Base-by-base conservation (phyloP, 2,113 vertebrate species). In the Lathamus discolor region DNA sequence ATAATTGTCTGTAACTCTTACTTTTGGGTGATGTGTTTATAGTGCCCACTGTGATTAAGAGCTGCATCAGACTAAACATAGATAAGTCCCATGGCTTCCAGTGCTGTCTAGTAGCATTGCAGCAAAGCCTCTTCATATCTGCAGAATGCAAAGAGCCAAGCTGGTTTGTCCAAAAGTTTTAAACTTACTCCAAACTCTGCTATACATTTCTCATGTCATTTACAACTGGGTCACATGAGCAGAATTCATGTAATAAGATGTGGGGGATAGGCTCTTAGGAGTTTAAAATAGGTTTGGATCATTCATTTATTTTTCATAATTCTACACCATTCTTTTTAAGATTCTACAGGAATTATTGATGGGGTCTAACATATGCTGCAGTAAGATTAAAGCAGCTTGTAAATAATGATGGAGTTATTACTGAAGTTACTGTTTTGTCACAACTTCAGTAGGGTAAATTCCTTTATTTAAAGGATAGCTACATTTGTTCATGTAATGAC, bases 311-410 rank as follows among this genome's bases (percentile, higher is more conserved):
- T 73, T 96, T 88, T 54, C 43, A 57, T 55, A 63, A 49, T 91
- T 81, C 37, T 67, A 17, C 17, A 59, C 6, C 17, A 16, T 78
- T 74, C 7, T 43, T 81, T 35, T 67, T 63, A 63, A 63, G 22
- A 25, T 74, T 92, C 49, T 43, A 16, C 13, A 59, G 43, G 81
- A 94, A 78, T 84, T 92, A 78, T 70, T 89, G n/a, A 84, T 81
- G 25, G 10, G 1, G 3, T 24, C 59, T 91, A 24, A 35, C 22
- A 64, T 76, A 67, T 7, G 10, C 31, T 70, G 55, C 37, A 49
- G 4, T 74, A 62, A 77, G 20, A 57, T 88, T 19, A 92, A 77
- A 91, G 37, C 12, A 33, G 3, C 48, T 46, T 78, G 41, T 41
- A 84, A 89, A 75, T 41, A 69, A 52, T 28, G 9, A 35, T 54